Evolutionary conservation across 2,113 vertebrate genomes (phyloP).

Genomic region (Erpornis zantholeuca): DNA sequence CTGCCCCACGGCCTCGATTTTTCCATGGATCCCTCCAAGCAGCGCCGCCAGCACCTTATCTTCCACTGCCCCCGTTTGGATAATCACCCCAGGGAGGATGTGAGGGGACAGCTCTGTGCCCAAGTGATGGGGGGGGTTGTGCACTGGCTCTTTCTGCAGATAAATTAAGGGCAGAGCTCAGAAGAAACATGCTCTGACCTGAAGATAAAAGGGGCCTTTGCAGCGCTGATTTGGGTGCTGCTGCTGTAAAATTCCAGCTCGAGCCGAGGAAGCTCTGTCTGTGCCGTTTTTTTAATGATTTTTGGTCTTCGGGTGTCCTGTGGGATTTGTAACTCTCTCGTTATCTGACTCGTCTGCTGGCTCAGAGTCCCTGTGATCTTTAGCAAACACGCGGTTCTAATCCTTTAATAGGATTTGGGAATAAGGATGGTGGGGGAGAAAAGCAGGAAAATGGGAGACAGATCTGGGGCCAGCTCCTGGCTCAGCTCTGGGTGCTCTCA

Average conservation of each 20-base stretch:
- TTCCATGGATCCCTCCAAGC: too few species aligned
- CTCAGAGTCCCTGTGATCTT: conserved; percentile 38
- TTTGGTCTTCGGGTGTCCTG: not conserved
- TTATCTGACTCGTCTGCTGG: conserved; percentile 40
- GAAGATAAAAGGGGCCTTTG: not conserved
- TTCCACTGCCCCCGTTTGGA: rapidly evolving
- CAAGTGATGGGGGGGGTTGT: rapidly evolving
- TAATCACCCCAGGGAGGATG: not conserved
- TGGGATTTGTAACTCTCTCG: conserved; percentile 19
- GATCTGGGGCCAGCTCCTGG: not conserved
- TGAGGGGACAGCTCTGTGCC: not conserved
- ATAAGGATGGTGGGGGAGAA: not conserved
- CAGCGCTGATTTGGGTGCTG: not conserved
- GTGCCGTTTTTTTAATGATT: conserved; percentile 31
- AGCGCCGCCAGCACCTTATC: not conserved
- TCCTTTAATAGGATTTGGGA: not conserved
- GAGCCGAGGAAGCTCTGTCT: not conserved
- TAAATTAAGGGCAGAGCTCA: not conserved
- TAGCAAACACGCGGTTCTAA: not conserved
- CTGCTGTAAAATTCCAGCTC: not conserved
- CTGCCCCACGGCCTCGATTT: not conserved
- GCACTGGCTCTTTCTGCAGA: not conserved
- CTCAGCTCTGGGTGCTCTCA: rapidly evolving
- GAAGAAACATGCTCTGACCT: not conserved
- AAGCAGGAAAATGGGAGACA: not conserved